Percentiles rank a stretch among this genome's conserved stretches.
Conservation (phyloP, 2,113 vertebrate species). For the Excalfactoria chinensis region DNA sequence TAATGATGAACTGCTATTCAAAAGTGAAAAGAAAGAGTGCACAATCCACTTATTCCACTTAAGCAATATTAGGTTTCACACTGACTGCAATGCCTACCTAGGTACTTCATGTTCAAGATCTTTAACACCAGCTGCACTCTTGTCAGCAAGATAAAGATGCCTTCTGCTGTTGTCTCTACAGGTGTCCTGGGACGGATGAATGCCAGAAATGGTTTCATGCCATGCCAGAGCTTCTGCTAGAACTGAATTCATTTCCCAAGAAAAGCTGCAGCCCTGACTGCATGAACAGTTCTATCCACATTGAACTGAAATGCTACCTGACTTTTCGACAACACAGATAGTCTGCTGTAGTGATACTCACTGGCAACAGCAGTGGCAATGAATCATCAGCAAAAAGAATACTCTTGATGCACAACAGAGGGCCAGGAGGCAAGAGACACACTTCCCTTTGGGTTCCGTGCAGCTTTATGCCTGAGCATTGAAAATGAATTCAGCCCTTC, state of each 20-base stretch:
- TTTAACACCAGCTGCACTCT: neutral
- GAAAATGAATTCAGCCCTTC: neutral
- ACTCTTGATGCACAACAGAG: neutral
- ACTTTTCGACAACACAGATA: neutral
- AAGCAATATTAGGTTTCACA: fast-evolving
- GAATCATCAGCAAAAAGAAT: neutral
- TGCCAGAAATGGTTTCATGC: neutral
- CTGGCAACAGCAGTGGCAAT: neutral
- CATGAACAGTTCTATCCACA: neutral
- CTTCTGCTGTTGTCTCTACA: neutral
- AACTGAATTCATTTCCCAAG: neutral
- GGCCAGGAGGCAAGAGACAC: neutral
- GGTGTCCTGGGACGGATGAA: neutral
- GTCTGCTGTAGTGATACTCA: neutral
- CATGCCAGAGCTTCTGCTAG: neutral
- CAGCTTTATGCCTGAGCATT: neutral
- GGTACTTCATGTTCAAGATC: neutral
- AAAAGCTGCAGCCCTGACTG: neutral
- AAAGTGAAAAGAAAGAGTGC: neutral
- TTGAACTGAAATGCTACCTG: neutral
- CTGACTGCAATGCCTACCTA: neutral
- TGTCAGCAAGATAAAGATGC: neutral
- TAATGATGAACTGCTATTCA: neutral
- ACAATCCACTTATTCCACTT: neutral
- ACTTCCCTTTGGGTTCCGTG: neutral